Evolutionary conservation across 2,113 vertebrate genomes (phyloP), one percentile per base, ranked within the genome.

Genomic region (Leuciscus idus): DNA sequence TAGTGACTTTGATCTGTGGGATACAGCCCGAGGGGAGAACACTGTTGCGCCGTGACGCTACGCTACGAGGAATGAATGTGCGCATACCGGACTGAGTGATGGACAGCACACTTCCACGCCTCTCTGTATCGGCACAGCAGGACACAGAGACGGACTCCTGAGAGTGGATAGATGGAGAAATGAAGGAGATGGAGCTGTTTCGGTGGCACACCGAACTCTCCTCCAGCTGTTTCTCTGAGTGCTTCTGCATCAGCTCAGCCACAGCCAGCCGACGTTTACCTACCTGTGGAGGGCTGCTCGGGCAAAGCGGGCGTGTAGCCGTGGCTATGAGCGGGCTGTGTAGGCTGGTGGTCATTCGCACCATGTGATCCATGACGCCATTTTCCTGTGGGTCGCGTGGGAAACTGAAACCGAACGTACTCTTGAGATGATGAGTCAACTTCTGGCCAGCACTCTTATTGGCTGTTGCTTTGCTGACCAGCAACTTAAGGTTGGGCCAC

Each of bases 361-460:
- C 97, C 93, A 97, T 94, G 91, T 97, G 97, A 91, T 98, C 96
- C 91, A 97, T 66, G 74, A 96, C 96, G 0, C 97, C 97, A 0
- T 96, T 94, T 23, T 96, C 95, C 90, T 94, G 61, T 0, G 96
- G 94, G 36, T 96, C 90, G 0, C 13, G 95, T 4, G 93, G 95
- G 68, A 96, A 89, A 77, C 33, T 91, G 91, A 96, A 91, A 74
- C 88, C 95, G 90, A 97, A 94, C 0, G 89, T 80, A 87, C 91
- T 93, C 28, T 91, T 90, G 82, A 97, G 84, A 30, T 90, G 93
- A 84, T 96, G 93, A 0, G 48, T 70, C 26, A 96, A 86, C 89
- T 90, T 93, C 87, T 93, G 68, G 1, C 87, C 46, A 1, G 89
- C 19, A 82, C 82, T 93, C 87, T 92, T 95, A 75, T 94, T 88